Percentiles rank a stretch among this genome's conserved stretches.
These are phyloP conservation scores for Ochropleura plecta DNA, from an alignment of 2,888 invertebrate species.

Conservation along the genomic window DNA sequence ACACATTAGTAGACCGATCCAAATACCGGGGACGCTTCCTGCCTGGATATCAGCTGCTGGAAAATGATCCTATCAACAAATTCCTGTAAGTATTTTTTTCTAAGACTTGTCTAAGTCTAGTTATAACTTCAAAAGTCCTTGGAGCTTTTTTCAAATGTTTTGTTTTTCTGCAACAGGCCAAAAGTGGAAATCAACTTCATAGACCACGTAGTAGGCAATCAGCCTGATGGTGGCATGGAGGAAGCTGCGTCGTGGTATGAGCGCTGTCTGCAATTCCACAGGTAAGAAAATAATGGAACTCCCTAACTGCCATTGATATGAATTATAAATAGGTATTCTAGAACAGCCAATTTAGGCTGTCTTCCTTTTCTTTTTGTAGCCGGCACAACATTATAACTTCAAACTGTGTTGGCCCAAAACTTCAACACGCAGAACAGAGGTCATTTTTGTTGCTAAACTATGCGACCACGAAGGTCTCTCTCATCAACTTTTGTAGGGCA, in stretches of 20 bases:
- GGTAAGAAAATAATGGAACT: constrained; percentile 70
- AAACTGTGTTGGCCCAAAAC: neutral
- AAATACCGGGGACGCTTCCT: constrained; percentile 96
- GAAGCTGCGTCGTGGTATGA: constrained; percentile 96
- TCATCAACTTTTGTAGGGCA: neutral
- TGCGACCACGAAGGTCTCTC: neutral
- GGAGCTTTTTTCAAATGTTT: no score
- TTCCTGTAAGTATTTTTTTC: constrained; percentile 89
- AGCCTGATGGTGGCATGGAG: constrained; percentile 98
- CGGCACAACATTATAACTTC: neutral
- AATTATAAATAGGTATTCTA: neutral
- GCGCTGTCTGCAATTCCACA: constrained; percentile 91
- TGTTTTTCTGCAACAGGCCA: constrained; percentile 88
- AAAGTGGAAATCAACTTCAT: constrained; percentile 95
- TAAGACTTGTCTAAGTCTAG: neutral
- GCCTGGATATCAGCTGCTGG: constrained; percentile 93
- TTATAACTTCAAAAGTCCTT: neutral
- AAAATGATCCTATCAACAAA: constrained; percentile 91
- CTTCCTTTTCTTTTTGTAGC: neutral
- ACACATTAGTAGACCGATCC: constrained; percentile 97
- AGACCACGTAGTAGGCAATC: constrained; percentile 99
- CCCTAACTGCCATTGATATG: neutral
- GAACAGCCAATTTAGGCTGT: neutral
- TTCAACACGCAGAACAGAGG: neutral
- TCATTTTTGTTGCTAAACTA: neutral